Conservation (phyloP, 2,113 vertebrate species). For the Progne subis region DNA sequence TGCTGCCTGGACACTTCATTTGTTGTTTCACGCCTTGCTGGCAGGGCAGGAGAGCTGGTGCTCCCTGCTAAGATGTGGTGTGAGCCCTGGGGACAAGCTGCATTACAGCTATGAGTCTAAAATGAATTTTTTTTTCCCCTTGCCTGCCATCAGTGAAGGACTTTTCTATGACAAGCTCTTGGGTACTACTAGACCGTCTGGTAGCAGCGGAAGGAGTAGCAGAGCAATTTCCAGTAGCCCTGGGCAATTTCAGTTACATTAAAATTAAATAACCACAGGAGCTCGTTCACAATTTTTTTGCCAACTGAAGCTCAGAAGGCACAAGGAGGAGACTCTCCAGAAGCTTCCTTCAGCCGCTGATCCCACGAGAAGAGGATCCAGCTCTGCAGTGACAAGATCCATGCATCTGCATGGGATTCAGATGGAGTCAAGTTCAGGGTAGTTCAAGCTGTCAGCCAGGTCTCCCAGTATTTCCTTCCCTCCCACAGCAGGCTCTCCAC, state of each 20-base stretch:
- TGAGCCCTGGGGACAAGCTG: background rate
- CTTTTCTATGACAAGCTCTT: background rate
- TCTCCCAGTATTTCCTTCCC: background rate
- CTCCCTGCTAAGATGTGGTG: background rate
- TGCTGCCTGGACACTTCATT: background rate
- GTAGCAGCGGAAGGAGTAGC: background rate
- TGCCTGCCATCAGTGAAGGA: background rate
- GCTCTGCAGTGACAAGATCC: background rate
- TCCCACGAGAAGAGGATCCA: background rate
- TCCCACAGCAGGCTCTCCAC: background rate
- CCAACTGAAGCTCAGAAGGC: background rate
- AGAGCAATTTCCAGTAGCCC: background rate
- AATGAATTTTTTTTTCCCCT: background rate
- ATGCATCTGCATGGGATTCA: background rate
- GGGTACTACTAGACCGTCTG: background rate
- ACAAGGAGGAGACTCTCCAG: background rate
- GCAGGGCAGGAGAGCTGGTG: background rate
- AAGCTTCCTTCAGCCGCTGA: background rate
- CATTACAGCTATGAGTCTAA: fast-evolving
- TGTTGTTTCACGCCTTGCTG: background rate
- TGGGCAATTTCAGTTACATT: background rate
- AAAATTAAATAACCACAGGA: background rate
- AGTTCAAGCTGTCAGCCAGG: background rate
- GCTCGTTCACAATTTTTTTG: background rate
- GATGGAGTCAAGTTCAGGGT: background rate